Evolutionary conservation across 2,888 invertebrate species (phyloP), one percentile per base, ranked within the genome.

Genomic region (Eilema caniola): DNA sequence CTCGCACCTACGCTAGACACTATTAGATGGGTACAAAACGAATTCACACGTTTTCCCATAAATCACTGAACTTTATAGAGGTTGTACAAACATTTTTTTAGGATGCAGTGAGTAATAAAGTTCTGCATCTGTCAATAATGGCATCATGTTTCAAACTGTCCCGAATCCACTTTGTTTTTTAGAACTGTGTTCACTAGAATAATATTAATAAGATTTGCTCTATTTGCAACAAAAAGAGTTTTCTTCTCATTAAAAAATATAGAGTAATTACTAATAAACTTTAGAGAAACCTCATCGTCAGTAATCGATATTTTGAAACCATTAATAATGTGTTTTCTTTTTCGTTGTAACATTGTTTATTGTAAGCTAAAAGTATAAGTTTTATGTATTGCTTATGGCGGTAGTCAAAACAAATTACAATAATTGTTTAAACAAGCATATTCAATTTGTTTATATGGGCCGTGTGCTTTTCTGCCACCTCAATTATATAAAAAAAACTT

Each of bases 21-120:
- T 73, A 77, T 72, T 57, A 24, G 66, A 66, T 77, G 75, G 72
- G 74, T 73, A 70, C 71, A 67, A 62, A 69, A 74, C 70, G 37
- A 72, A 78, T 77, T 80, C 84, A 84, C 82, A 80, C 78, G 59
- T 77, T 83, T 75, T 70, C 77, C 81, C 81, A 83, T 83, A 87
- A 83, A 86, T 77, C 83, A 77, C 79, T 87, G 85, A 85, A 88
- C 85, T 86, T 82, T 84, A 87, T 84, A 76, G 85, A 87, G 87
- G 88, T 86, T 85, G 84, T 78, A 81, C 76, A 88, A 86, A 87
- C 84, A 88, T 71, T 82, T 80, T 70, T 76, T 79, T 79, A 78
- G 78, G 77, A 80, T 75, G 72, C 83, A 78, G 75, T 86, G 84
- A 86, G 76, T 82, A 83, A 86, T 78, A 77, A 78, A 80, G 47